Conservation (phyloP, 2,888 invertebrate genomes). For the Empis stercorea region DNA sequence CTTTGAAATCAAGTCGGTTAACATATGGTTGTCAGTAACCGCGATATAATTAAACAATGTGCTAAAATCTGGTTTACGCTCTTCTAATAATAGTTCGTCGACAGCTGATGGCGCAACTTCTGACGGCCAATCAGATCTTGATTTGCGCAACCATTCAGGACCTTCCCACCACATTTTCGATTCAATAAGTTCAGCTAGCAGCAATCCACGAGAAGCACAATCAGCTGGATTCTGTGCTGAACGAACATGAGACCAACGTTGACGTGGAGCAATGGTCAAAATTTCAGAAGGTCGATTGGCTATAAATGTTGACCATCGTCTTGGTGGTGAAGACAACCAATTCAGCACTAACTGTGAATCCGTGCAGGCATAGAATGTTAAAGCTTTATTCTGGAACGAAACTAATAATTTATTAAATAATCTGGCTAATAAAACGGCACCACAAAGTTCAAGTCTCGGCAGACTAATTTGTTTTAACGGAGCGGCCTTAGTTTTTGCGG, state of each 20-base stretch:
- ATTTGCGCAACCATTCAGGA: slow-evolving; percentile 7
- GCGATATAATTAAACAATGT: too few relatives aligned
- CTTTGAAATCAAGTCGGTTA: too few relatives aligned
- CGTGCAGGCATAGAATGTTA: slow-evolving; percentile 13
- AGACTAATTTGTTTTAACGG: slow-evolving; percentile 8
- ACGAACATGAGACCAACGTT: slow-evolving; percentile 11
- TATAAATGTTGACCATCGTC: slow-evolving; percentile 12
- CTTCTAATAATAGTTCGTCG: too few relatives aligned
- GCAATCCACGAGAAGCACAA: slow-evolving; percentile 13
- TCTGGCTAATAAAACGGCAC: slow-evolving; percentile 5
- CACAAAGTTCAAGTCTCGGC: slow-evolving; percentile 9
- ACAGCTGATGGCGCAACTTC: too few relatives aligned
- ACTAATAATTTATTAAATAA: too few relatives aligned
- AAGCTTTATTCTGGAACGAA: background rate
- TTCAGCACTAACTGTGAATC: slow-evolving; percentile 22
- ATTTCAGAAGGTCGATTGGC: slow-evolving; percentile 12
- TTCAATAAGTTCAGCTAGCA: slow-evolving; percentile 6
- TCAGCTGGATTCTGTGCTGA: slow-evolving; percentile 14
- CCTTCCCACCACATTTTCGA: slow-evolving; percentile 14
- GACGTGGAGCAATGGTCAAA: slow-evolving; percentile 8
- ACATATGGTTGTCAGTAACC: too few relatives aligned
- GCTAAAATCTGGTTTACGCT: too few relatives aligned
- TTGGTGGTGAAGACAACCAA: slow-evolving; percentile 16
- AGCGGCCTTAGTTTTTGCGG: slow-evolving; percentile 10
- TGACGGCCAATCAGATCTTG: too few relatives aligned